Percentiles rank a stretch among this genome's conserved stretches.
These are phyloP conservation scores for Forpus xanthops DNA, from an alignment of 2,797 vertebrate species.

Conservation along the genomic window DNA sequence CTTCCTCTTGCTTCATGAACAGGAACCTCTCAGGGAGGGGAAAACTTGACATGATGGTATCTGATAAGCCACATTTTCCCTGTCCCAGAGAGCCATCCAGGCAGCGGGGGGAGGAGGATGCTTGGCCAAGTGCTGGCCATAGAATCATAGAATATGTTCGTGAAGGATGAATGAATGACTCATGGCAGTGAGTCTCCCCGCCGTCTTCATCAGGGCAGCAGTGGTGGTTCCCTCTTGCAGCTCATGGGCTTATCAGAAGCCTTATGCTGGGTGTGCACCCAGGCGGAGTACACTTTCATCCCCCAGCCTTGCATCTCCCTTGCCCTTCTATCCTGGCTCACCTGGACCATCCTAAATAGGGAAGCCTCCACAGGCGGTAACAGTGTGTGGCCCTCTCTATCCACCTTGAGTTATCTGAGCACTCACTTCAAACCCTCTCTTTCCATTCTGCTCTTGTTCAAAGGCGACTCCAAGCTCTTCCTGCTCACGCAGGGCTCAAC, in stretches of 20 bases:
- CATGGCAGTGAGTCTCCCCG: background rate
- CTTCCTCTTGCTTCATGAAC: background rate
- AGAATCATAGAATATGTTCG: background rate
- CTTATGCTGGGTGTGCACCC: background rate
- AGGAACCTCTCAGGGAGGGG: background rate
- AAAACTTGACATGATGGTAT: conserved; percentile 50
- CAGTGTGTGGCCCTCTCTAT: fast-evolving
- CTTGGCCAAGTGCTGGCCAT: background rate
- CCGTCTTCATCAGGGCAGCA: background rate
- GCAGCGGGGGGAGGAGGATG: background rate
- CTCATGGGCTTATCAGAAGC: background rate
- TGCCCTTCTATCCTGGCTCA: fast-evolving
- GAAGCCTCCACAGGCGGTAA: fast-evolving
- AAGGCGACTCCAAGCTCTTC: conserved; percentile 3
- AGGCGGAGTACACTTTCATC: background rate
- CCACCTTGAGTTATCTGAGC: background rate
- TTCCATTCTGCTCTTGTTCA: background rate
- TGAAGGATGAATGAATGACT: conserved; percentile 62
- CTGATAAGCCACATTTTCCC: conserved; percentile 68
- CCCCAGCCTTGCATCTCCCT: background rate
- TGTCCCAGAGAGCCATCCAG: background rate
- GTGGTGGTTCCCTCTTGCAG: background rate
- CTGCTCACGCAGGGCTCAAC: conserved; percentile 11
- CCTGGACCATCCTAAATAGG: background rate
- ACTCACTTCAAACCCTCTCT: background rate